Evolutionary conservation across 2,888 invertebrate genomes (phyloP).

Genomic region (Synergus gifuensis): DNA sequence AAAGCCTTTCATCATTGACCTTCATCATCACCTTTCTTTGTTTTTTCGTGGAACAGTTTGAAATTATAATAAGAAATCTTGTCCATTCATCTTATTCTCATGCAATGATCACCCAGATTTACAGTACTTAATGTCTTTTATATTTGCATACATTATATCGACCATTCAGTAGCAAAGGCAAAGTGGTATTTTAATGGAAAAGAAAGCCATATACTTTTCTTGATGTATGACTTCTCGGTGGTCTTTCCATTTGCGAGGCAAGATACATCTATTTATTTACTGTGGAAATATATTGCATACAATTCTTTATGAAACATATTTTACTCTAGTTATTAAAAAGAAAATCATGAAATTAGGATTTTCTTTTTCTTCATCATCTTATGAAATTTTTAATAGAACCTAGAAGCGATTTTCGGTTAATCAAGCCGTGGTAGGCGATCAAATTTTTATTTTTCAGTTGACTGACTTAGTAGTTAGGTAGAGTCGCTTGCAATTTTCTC

Average conservation of each 20-base stretch:
- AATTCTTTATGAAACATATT: no score
- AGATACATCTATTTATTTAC: background rate
- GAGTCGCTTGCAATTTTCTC: slow-evolving; percentile 64
- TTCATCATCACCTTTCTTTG: no score
- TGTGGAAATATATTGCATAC: background rate
- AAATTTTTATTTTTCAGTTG: slow-evolving; percentile 16
- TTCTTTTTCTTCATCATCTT: background rate
- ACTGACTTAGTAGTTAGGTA: slow-evolving; percentile 40
- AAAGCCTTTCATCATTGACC: background rate
- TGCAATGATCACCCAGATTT: slow-evolving; percentile 20
- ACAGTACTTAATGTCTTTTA: slow-evolving; percentile 11
- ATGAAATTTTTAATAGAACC: slow-evolving; percentile 3
- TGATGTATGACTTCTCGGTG: slow-evolving; percentile 21
- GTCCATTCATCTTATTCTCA: slow-evolving; percentile 20
- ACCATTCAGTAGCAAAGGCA: background rate
- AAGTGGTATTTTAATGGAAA: slow-evolving; percentile 29
- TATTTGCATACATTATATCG: slow-evolving; percentile 29
- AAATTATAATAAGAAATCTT: slow-evolving; percentile 7
- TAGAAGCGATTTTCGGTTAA: slow-evolving; percentile 13
- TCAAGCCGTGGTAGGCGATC: background rate
- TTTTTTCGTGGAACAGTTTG: background rate
- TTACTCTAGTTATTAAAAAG: no score
- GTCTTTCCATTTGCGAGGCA: slow-evolving; percentile 14
- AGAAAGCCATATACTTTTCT: slow-evolving; percentile 14
- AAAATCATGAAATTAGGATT: background rate